Evolutionary conservation across 2,797 vertebrate genomes (phyloP), one percentile per base, ranked within the genome.

Genomic region (Acomys russatus): DNA sequence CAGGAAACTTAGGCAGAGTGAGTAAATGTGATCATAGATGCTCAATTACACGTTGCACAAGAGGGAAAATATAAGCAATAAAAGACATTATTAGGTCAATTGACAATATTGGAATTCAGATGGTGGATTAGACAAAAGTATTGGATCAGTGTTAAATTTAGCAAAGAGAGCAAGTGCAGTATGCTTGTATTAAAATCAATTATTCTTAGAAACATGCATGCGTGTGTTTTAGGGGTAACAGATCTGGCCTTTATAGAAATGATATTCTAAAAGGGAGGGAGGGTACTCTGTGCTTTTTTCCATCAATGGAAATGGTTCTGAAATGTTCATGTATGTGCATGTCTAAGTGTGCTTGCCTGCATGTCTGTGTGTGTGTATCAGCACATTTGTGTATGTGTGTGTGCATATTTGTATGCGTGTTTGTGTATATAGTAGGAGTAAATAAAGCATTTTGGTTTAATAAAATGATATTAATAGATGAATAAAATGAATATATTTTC

Each of bases 141-240:
- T 93, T 79, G 44, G 83, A 78, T 94, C 59, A 23, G 9, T 83
- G 70, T 96, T 92, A 91, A 96, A 92, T 97, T 96, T 94, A 89
- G 96, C 73, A 70, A 89, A 82, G 56, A 85, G 33, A 44, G 14
- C 74, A 85, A 71, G 77, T 59, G 28, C 25, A 20, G 17, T 74
- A 59, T 68, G 59, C 51, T 61, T 93, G 10, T 35, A 76, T 54
- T 80, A 93, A 94, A 90, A 91, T 63, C 63, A 59, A 18, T 77
- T 79, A 44, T 82, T 94, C 54, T 88, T 94, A 92, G 80, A 94
- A 88, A 93, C 12, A 92, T 3, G 9, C 76, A 18, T 23, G 4
- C 77, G 91, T 49, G 17, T 88, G 49, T 84, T 89, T 90, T 49
- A 44, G 56, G 87, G 63, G 63, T 61, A 22, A 61, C 86, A 78